A percentile compares a stretch with the other conserved stretches of the same genome.
These are phyloP conservation scores for Tachystola acroxantha DNA, from an alignment of 2,888 invertebrate genomes.

Conservation along the genomic window DNA sequence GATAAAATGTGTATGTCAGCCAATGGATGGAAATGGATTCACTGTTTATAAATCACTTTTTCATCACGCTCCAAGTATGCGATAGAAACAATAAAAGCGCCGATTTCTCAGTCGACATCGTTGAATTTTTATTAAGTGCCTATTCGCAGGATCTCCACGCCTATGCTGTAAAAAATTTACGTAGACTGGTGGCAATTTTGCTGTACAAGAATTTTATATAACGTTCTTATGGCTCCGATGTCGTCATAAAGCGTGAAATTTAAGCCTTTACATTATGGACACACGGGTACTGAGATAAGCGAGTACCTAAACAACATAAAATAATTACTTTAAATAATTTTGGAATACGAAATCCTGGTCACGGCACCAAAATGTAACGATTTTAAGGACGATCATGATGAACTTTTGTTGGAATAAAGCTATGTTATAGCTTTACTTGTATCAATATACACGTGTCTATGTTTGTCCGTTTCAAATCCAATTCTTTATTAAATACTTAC, in stretches of 20 bases:
- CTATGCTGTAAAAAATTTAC: constrained; percentile 47
- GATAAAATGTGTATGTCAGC: too few relatives aligned
- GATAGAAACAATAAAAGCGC: constrained; percentile 30
- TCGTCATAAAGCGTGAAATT: constrained; percentile 45
- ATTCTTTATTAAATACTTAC: too few relatives aligned
- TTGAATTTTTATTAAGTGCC: constrained; percentile 51
- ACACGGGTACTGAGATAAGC: not conserved
- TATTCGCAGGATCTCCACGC: constrained; percentile 36
- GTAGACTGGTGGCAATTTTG: constrained; percentile 44
- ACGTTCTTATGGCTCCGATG: constrained; percentile 40
- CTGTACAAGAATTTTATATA: constrained; percentile 47
- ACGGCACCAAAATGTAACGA: not conserved
- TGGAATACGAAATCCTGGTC: too few relatives aligned
- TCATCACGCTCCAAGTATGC: too few relatives aligned
- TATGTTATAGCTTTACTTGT: too few relatives aligned
- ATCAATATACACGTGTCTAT: too few relatives aligned
- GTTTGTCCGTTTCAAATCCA: too few relatives aligned
- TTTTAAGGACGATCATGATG: too few relatives aligned
- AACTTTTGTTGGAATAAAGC: too few relatives aligned
- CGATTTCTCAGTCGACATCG: constrained; percentile 32
- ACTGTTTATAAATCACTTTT: too few relatives aligned
- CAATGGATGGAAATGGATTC: too few relatives aligned
- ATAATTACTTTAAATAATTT: not conserved
- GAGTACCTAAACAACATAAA: too few relatives aligned
- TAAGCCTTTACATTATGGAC: constrained; percentile 32